Base-by-base conservation (phyloP, 2,113 vertebrate species). In the Cygnus atratus region DNA sequence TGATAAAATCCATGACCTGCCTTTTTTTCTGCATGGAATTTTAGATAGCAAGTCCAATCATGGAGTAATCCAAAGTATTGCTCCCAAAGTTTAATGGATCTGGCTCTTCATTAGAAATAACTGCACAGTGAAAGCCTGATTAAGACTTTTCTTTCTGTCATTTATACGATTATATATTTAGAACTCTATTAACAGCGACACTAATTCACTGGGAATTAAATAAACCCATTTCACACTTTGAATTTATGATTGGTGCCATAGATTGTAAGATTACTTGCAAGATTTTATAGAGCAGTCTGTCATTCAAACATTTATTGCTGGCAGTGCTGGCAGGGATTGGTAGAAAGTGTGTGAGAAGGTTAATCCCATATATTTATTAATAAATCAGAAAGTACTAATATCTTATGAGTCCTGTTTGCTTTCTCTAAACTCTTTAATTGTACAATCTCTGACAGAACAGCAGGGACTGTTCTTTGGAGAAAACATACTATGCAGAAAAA, bases 101-200 rank as follows among this genome's bases (percentile, higher is more conserved):
- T 96, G 92, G 62, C 22, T 50, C 81, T 87, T 33, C 57, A 33
- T 6, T 90, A 71, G 59, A 90, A 97, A 87, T 80, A 79, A 54
- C 52, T 67, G 63, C 50, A 68, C 7, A 78, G 43, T 4, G 2
- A 91, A 93, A 74, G 52, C 24, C 55, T 91, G 63, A 66, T 89
- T 87, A 84, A 95, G 66, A 89, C 92, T 92, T 95, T 93, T 91
- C 66, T 84, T 92, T 58, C 48, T 89, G 86, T 59, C 80, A 82
- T 95, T 92, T 96, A 93, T 94, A 84, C 75, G 92, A 79, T 95
- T 93, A 92, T 93, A 71, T 96, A 95, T 92, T 97, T 95, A 95
- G 82, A 93, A 84, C 46, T 86, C 57, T 95, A 88, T 96, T 96
- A 96, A 94, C 83, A 86, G 21, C 85, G 87, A 93, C 82, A 90